phyloP scores from a whole-genome alignment of 2,888 invertebrate species.

The Epinotia nisella region DNA sequence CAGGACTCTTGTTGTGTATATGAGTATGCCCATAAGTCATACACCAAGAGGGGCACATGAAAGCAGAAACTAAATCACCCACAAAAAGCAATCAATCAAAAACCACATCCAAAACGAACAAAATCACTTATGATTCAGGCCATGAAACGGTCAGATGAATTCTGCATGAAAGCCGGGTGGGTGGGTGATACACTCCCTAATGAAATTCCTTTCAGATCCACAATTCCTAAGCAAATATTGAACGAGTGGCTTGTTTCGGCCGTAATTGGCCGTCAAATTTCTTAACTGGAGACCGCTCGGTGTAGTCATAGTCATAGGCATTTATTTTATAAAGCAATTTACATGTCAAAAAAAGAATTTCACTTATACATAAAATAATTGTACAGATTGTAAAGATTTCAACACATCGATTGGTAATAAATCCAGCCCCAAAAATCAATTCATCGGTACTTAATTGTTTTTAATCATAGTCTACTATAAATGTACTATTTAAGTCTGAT shows the following conservation, averaged over 20 bases:
- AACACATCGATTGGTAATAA: background rate
- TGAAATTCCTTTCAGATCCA: slow-evolving; percentile 2
- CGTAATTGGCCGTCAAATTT: slow-evolving; percentile 7
- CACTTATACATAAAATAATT: no score
- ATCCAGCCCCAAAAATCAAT: no score
- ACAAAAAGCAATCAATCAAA: slow-evolving; percentile 12
- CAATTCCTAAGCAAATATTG: slow-evolving; percentile 18
- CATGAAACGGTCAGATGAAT: background rate
- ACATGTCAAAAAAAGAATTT: no score
- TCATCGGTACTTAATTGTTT: no score
- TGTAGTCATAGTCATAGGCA: no score
- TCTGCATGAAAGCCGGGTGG: slow-evolving; percentile 3
- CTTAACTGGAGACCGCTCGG: background rate
- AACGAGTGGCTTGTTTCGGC: slow-evolving; percentile 9
- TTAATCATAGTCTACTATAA: no score
- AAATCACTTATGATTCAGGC: background rate
- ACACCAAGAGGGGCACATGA: background rate
- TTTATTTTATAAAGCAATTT: no score
- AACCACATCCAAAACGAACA: slow-evolving; percentile 3
- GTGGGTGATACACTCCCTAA: background rate
- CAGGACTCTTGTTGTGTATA: background rate
- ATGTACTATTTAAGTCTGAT: no score
- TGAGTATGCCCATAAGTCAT: background rate
- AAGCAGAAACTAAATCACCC: background rate
- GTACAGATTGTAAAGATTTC: no score